These are phyloP conservation scores for Brachyrhaphis roseni DNA, from an alignment of 2,797 vertebrate species.

Conservation along the genomic window DNA sequence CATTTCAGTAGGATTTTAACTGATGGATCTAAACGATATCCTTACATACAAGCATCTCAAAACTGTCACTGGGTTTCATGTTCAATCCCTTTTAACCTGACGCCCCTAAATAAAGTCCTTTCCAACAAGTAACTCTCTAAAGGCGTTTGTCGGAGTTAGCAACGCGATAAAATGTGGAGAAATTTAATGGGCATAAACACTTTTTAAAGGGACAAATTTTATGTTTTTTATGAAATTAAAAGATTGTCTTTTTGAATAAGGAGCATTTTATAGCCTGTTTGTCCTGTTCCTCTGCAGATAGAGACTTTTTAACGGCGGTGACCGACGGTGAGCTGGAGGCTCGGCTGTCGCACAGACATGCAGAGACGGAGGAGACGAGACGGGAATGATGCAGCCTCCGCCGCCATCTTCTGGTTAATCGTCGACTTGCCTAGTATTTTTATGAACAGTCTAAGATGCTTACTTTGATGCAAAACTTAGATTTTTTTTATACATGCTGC, in stretches of 20 bases:
- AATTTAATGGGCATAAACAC: background rate
- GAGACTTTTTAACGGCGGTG: slow-evolving; percentile 47
- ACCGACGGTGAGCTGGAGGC: slow-evolving; percentile 48
- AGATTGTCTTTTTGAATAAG: background rate
- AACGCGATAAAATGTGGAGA: background rate
- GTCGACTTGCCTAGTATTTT: slow-evolving; percentile 1
- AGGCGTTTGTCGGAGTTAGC: too few relatives aligned
- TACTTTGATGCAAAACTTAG: background rate
- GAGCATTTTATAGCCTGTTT: background rate
- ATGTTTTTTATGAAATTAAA: background rate
- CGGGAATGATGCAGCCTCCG: slow-evolving; percentile 37
- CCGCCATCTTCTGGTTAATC: slow-evolving; percentile 26
- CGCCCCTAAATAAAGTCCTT: background rate
- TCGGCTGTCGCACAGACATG: slow-evolving; percentile 51
- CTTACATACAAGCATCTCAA: background rate
- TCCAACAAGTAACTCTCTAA: background rate
- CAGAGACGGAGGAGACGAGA: slow-evolving; percentile 59
- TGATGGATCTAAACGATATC: background rate
- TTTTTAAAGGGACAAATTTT: background rate
- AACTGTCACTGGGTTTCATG: background rate
- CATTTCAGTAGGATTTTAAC: background rate
- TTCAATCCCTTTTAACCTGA: background rate
- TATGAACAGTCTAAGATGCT: background rate
- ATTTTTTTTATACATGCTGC: background rate
- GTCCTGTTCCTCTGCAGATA: slow-evolving; percentile 54